Base-by-base conservation (phyloP, 1,140 invertebrate species). In the Nomia melanderi region DNA sequence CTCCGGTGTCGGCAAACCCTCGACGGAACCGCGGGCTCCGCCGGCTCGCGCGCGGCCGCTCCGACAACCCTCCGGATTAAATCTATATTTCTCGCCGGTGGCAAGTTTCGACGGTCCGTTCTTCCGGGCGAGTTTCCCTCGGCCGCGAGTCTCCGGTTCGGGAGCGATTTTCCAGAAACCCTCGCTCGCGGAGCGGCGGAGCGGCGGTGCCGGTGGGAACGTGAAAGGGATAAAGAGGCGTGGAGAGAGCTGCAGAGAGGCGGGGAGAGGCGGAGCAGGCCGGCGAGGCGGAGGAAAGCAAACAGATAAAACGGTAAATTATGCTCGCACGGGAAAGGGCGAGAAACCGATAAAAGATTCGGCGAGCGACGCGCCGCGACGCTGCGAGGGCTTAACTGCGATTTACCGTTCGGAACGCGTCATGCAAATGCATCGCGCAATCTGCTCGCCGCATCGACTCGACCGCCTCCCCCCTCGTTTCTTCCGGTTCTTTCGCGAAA, bases 1-100 rank as follows among this genome's bases (percentile, higher is more conserved):
- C n/a, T 39, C 29, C 50, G 29, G 23, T 70, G 23, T 65, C 63
- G 17, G 27, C 17, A 17, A 65, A 29, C 44, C 59, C 33, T 62
- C 59, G 33, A 36, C 33, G 29, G 20, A 44, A 44, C 41, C 56
- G 29, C 29, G 31, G n/a, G 27, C 27, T 29, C 27, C 33, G 3
- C 2, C n/a, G 2, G n/a, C 9, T 36, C 20, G 33, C 39, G 33
- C 25, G n/a, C 59, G 25, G 12, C 20, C 57, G n/a, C 9, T 11
- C 31, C 20, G n/a, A 23, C 57, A 20, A 9, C 57, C 11, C 23
- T 23, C 2, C n/a, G 31, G 57, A 60, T 60, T 60, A 33, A 36
- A 60, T 44, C n/a, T n/a, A n/a, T n/a, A n/a, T n/a, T n/a, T n/a
- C n/a, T n/a, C n/a, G n/a, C n/a, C n/a, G n/a, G n/a, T n/a, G n/a